A percentile compares a stretch with the other conserved stretches of the same genome.
Conservation (phyloP, 2,113 vertebrate genomes). For the Garra rufa region DNA sequence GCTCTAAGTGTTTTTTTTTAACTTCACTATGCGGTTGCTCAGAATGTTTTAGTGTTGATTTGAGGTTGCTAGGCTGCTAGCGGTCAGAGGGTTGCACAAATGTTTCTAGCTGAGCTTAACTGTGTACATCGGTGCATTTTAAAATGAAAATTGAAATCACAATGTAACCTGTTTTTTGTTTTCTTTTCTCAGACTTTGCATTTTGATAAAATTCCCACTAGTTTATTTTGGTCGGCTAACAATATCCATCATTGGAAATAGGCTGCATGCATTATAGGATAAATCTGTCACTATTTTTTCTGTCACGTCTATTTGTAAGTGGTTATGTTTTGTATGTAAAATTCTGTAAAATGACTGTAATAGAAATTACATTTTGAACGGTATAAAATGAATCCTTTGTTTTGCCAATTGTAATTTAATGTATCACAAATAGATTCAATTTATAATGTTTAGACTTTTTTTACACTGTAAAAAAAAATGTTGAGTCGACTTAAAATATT, state of each 20-base stretch:
- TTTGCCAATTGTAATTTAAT: too few relatives aligned
- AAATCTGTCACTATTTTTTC: not conserved
- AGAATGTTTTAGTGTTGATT: too few relatives aligned
- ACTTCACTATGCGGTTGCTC: too few relatives aligned
- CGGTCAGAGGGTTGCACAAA: not conserved
- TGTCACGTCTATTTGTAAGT: not conserved
- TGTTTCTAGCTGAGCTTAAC: not conserved
- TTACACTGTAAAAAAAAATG: too few relatives aligned
- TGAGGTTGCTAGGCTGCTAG: not conserved
- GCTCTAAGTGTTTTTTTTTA: not conserved
- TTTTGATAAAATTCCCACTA: not conserved
- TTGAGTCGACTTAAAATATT: too few relatives aligned
- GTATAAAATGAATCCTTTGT: too few relatives aligned
- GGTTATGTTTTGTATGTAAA: not conserved
- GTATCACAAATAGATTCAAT: too few relatives aligned
- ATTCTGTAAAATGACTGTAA: not conserved
- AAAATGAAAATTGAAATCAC: too few relatives aligned
- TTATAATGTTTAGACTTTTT: too few relatives aligned
- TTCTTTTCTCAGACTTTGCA: not conserved
- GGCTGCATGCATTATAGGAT: not conserved
- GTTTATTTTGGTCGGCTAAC: not conserved
- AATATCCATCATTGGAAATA: not conserved
- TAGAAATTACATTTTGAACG: not conserved
- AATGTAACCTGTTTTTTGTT: not conserved
- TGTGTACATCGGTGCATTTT: not conserved